Evolutionary conservation across 1,140 invertebrate species (phyloP).

Genomic region (Melanaphis sacchari): DNA sequence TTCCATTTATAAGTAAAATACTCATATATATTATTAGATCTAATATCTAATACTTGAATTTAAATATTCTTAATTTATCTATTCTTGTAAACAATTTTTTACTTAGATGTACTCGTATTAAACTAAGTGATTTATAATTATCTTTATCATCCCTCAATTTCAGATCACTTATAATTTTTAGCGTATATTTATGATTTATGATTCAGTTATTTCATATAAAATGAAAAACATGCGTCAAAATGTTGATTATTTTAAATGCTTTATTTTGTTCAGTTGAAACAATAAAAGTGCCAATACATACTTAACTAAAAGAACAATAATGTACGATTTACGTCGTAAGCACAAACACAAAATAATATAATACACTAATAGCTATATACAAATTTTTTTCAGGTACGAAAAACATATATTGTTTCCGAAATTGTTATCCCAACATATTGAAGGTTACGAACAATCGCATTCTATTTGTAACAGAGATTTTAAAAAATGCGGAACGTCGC

Average conservation of each 20-base stretch:
- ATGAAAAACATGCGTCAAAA: background rate
- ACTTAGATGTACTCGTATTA: background rate
- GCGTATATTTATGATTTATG: background rate
- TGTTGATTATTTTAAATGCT: background rate
- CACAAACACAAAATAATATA: background rate
- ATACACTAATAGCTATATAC: background rate
- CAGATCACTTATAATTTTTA: background rate
- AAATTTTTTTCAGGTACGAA: conserved; percentile 72
- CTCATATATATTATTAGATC: background rate
- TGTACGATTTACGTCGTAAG: background rate
- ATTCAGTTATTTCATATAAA: background rate
- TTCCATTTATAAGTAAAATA: background rate
- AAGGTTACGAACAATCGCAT: conserved; percentile 81
- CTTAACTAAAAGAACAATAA: background rate
- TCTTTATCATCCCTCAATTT: background rate
- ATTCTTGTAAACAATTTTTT: background rate
- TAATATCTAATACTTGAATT: background rate
- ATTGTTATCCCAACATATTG: conserved; percentile 81
- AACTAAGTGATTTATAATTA: background rate
- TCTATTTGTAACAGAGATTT: conserved; percentile 91
- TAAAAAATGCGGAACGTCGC: conserved; percentile 83
- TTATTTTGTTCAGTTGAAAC: background rate
- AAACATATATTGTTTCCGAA: conserved; percentile 89
- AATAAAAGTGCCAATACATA: background rate
- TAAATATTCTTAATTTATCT: background rate